phyloP scores from a whole-genome alignment of 2,888 invertebrate species.

The Drosophila tripunctata region DNA sequence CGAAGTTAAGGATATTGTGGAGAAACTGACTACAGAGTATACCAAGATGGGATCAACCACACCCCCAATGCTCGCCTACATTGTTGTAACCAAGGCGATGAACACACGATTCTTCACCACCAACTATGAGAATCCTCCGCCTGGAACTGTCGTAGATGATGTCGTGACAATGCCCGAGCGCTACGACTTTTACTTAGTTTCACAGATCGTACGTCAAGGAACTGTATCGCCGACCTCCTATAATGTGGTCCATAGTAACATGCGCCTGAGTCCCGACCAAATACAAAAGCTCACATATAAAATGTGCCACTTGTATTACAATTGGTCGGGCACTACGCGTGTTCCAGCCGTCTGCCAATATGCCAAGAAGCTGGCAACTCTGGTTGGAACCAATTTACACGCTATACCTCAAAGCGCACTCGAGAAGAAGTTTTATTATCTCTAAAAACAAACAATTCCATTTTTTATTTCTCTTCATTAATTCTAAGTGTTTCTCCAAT shows the following conservation, averaged over 20 bases:
- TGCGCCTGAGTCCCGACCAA: slow-evolving; percentile 89
- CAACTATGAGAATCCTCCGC: slow-evolving; percentile 88
- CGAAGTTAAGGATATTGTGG: slow-evolving; percentile 89
- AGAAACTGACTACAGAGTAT: slow-evolving; percentile 86
- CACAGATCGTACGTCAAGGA: slow-evolving; percentile 94
- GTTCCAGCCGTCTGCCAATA: slow-evolving; percentile 98
- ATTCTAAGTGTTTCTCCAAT: too few species aligned
- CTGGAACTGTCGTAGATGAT: slow-evolving; percentile 95
- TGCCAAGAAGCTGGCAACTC: slow-evolving; percentile 96
- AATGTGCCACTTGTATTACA: slow-evolving; percentile 95
- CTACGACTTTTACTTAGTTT: slow-evolving; percentile 95
- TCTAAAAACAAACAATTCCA: too few species aligned
- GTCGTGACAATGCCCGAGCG: slow-evolving; percentile 91
- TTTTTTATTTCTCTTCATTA: too few species aligned
- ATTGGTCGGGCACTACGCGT: slow-evolving; percentile 93
- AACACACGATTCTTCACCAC: slow-evolving; percentile 89
- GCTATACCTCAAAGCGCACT: slow-evolving; percentile 88
- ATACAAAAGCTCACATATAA: slow-evolving; percentile 95
- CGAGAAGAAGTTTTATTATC: slow-evolving; percentile 88
- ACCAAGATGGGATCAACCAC: slow-evolving; percentile 82
- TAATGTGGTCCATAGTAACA: slow-evolving; percentile 92
- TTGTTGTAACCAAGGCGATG: slow-evolving; percentile 95
- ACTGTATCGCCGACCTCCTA: slow-evolving; percentile 96
- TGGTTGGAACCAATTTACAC: slow-evolving; percentile 93
- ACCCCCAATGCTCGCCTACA: slow-evolving; percentile 87